phyloP scores from a whole-genome alignment of 2,113 vertebrate genomes.

The Thamnaconus septentrionalis region DNA sequence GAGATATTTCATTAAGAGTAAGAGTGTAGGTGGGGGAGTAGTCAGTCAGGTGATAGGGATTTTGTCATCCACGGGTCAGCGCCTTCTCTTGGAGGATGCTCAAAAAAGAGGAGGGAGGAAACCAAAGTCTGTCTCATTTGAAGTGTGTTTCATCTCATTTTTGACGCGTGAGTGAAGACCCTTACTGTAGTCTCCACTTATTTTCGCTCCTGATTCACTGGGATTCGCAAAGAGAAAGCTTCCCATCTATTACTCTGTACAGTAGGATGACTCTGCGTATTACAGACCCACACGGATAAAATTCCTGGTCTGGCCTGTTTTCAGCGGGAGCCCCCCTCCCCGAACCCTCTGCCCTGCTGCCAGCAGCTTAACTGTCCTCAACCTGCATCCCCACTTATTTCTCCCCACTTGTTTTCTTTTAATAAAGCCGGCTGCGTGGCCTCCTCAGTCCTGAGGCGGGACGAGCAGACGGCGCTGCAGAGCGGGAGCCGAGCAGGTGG shows the following conservation, averaged over 20 bases:
- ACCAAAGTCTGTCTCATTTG: background rate
- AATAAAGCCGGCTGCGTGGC: slow-evolving; percentile 57
- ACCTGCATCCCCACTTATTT: slow-evolving; percentile 41
- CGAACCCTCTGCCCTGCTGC: slow-evolving; percentile 33
- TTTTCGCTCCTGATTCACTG: too few species aligned
- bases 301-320: slow-evolving; percentile 18
- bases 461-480: slow-evolving; percentile 20
- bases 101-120: slow-evolving; percentile 8
- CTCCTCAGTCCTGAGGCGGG: slow-evolving; percentile 39
- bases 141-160: background rate
- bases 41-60: slow-evolving; percentile 68
- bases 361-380: slow-evolving; percentile 65
- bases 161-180: background rate
- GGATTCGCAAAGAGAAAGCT: too few species aligned
- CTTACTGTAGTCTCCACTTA: too few species aligned
- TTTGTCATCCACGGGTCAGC: slow-evolving; percentile 63
- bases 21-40: slow-evolving; percentile 17
- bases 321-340: slow-evolving; percentile 42
- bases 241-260: too few species aligned
- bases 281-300: background rate
- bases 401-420: slow-evolving; percentile 73
- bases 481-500: slow-evolving; percentile 35
- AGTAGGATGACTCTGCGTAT: too few species aligned
- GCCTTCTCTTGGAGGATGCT: slow-evolving; percentile 41
- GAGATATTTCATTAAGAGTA: slow-evolving; percentile 46